phyloP scores from a whole-genome alignment of 2,113 vertebrate species.

The Pomatorhinus ruficollis region DNA sequence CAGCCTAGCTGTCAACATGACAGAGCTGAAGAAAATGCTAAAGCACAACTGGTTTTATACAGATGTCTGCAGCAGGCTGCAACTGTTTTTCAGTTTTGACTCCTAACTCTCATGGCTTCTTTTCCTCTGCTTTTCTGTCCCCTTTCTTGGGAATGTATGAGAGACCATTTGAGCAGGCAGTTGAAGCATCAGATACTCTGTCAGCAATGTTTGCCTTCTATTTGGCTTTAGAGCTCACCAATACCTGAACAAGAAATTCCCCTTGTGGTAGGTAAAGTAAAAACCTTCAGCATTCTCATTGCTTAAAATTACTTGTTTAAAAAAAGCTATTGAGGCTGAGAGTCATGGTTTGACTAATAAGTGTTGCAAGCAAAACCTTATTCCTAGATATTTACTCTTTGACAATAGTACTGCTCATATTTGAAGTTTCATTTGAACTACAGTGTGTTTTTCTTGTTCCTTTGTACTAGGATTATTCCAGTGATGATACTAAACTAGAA shows the following conservation, averaged over 20 bases:
- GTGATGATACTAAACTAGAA: conserved; percentile 93
- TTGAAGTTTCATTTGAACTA: background rate
- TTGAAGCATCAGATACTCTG: background rate
- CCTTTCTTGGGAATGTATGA: background rate
- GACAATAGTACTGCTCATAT: background rate
- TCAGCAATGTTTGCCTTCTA: background rate
- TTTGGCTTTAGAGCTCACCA: background rate
- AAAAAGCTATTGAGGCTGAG: background rate
- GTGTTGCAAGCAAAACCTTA: background rate
- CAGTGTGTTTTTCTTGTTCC: conserved; percentile 11
- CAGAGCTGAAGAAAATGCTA: background rate
- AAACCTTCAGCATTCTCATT: background rate
- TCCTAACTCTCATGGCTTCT: background rate
- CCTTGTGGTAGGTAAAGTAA: background rate
- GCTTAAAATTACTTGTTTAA: background rate
- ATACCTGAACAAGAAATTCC: background rate
- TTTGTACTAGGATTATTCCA: conserved; percentile 88
- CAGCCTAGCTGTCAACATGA: background rate
- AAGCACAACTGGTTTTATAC: background rate
- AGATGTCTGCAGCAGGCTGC: background rate
- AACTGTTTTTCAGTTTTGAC: background rate
- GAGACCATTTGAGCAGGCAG: background rate
- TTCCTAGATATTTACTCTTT: background rate
- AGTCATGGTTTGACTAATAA: background rate
- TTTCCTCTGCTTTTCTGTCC: background rate